Conservation (phyloP, 2,113 vertebrate genomes). For the Dunckerocampus dactyliophorus region DNA sequence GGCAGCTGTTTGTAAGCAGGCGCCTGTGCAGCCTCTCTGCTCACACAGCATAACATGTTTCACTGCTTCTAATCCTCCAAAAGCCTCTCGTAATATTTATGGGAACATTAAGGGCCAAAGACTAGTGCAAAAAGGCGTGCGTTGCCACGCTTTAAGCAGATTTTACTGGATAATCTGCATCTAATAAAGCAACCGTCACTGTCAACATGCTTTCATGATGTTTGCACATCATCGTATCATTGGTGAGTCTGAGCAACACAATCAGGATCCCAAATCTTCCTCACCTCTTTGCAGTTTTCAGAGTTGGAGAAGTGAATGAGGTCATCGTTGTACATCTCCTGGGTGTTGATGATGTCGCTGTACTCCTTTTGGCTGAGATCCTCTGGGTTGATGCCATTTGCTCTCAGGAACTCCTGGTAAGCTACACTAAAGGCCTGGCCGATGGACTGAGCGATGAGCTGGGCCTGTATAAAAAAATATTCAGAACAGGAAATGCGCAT, state of each 20-base stretch:
- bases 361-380: constrained; percentile 99
- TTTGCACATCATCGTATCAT: constrained; percentile 18
- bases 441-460: constrained; percentile 98
- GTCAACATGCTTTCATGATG: constrained; percentile 8
- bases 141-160: constrained; percentile 15
- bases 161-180: constrained; percentile 39
- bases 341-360: constrained; percentile 98
- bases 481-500: background rate
- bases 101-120: constrained; percentile 26
- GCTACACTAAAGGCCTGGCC: constrained; percentile 98
- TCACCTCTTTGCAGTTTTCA: constrained; percentile 98
- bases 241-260: constrained; percentile 2
- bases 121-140: constrained; percentile 8
- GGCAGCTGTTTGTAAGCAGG: constrained; percentile 23
- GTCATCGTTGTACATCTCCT: constrained; percentile 99
- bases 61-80: constrained; percentile 32
- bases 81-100: constrained; percentile 35
- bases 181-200: constrained; percentile 31
- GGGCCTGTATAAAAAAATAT: constrained; percentile 75
- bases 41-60: constrained; percentile 33
- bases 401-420: constrained; percentile 96
- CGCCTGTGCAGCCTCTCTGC: constrained; percentile 27
- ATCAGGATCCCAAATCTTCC: background rate
- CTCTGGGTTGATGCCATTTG: constrained; percentile 97
- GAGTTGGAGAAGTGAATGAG: constrained; percentile 99